These are phyloP conservation scores for Drosophila lacteicornis DNA, from an alignment of 1,140 invertebrate species.

Conservation along the genomic window DNA sequence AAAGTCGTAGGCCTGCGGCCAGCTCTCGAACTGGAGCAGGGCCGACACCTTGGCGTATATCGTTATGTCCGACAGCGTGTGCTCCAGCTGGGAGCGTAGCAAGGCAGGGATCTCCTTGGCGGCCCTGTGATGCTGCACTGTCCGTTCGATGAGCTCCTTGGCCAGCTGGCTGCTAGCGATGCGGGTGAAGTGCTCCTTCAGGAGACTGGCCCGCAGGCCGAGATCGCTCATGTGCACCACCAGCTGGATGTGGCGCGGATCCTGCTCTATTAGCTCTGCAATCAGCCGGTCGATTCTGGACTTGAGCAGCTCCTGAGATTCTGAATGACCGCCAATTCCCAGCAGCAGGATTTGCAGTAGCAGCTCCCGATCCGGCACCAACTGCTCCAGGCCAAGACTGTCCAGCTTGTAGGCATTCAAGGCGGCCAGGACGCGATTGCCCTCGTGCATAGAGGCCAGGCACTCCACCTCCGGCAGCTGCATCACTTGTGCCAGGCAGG, in stretches of 20 bases:
- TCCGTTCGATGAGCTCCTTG: slow-evolving; percentile 73
- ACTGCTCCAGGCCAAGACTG: slow-evolving; percentile 16
- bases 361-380: slow-evolving; percentile 21
- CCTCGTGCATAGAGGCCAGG: slow-evolving; percentile 85
- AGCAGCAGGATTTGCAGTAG: slow-evolving; percentile 64
- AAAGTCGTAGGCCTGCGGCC: slow-evolving; percentile 85
- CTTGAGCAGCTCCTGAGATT: slow-evolving; percentile 4
- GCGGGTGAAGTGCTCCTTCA: slow-evolving; percentile 83
- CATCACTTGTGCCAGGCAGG: slow-evolving; percentile 83
- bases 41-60: slow-evolving; percentile 85
- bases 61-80: slow-evolving; percentile 85
- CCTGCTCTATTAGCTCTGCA: slow-evolving; percentile 48
- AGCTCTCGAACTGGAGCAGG: slow-evolving; percentile 84
- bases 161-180: slow-evolving; percentile 72
- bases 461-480: slow-evolving; percentile 76
- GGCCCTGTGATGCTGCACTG: slow-evolving; percentile 67
- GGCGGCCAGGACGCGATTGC: slow-evolving; percentile 86
- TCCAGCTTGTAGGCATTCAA: slow-evolving; percentile 84
- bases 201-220: slow-evolving; percentile 65
- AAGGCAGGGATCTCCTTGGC: slow-evolving; percentile 63
- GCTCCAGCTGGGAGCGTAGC: slow-evolving; percentile 69
- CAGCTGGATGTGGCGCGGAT: slow-evolving; percentile 64
- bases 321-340: slow-evolving; percentile 52
- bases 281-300: slow-evolving; percentile 54
- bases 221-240: slow-evolving; percentile 67